Evolutionary conservation across 2,113 vertebrate genomes (phyloP).

Genomic region (Platanista minor): DNA sequence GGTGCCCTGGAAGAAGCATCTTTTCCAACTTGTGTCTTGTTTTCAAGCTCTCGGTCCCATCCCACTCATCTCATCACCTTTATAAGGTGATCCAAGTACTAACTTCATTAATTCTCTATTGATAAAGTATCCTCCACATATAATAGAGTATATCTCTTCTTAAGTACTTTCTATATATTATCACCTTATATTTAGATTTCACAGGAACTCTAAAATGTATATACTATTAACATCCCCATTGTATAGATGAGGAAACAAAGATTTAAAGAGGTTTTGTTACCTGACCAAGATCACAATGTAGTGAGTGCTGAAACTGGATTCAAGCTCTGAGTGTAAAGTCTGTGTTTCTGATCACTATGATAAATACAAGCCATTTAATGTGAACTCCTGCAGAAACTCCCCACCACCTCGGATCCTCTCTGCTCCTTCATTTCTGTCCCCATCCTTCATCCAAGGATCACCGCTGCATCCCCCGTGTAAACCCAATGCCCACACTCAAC

Average conservation of each 20-base stretch:
- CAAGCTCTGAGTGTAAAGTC: background rate
- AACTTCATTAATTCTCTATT: background rate
- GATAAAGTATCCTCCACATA: background rate
- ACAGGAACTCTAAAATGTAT: background rate
- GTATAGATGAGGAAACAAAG: background rate
- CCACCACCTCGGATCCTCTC: background rate
- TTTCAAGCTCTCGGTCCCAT: background rate
- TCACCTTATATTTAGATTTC: background rate
- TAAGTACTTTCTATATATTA: background rate
- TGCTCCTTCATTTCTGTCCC: background rate
- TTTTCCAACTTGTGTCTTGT: background rate
- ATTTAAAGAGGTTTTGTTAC: background rate
- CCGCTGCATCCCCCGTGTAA: rapidly evolving
- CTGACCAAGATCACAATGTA: background rate
- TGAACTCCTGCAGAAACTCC: background rate
- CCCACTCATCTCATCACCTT: background rate
- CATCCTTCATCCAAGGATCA: background rate
- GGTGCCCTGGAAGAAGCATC: background rate
- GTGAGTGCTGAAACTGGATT: background rate
- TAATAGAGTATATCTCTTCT: background rate
- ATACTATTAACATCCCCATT: background rate
- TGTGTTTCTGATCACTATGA: background rate
- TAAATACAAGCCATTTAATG: background rate
- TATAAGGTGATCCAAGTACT: background rate
- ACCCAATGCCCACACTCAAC: background rate